Evolutionary conservation across 2,113 vertebrate species (phyloP).

Genomic region (Callaeas wilsoni): DNA sequence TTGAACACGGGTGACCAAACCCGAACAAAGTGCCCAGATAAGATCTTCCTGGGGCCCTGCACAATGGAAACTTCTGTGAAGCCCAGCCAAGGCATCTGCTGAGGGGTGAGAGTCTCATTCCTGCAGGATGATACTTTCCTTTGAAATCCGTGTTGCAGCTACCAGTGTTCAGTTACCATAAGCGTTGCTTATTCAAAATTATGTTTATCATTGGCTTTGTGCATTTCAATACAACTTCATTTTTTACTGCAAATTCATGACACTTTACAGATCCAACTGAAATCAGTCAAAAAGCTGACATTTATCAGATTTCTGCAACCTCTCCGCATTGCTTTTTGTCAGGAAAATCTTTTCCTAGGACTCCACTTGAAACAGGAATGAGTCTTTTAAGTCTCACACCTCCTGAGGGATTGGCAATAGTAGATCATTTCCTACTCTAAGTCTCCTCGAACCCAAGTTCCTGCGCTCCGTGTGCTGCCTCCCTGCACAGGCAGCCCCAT

Average conservation of each 20-base stretch:
- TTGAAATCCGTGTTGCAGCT: background rate
- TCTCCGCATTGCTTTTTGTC: background rate
- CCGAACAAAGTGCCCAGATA: conserved; percentile 18
- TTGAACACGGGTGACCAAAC: background rate
- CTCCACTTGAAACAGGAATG: background rate
- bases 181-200: background rate
- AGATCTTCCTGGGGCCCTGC: background rate
- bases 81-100: background rate
- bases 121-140: background rate
- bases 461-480: rapidly evolving
- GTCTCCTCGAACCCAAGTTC: background rate
- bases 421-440: rapidly evolving
- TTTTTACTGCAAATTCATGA: background rate
- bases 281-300: background rate
- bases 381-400: background rate
- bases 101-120: background rate
- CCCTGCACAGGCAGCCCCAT: background rate
- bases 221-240: background rate
- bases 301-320: background rate
- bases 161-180: rapidly evolving
- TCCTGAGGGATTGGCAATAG: background rate
- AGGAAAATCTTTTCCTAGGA: background rate
- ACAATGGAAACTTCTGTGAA: conserved; percentile 30
- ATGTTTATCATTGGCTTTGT: background rate
- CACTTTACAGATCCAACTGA: background rate